Conservation (phyloP, 2,888 invertebrate species). For the Tanytarsus gracilentus region DNA sequence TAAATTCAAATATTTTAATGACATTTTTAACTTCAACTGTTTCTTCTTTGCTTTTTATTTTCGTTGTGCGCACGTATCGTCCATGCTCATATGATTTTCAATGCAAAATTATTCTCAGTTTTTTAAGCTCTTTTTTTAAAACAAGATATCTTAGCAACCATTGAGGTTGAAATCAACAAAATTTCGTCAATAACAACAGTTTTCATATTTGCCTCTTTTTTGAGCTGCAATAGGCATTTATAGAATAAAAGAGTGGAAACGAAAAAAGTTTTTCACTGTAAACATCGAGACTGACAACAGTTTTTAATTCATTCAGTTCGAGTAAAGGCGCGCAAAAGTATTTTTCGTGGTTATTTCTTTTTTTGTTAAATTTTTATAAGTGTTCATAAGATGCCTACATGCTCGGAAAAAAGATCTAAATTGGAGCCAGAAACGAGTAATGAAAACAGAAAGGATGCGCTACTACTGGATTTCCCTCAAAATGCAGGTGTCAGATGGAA, state of each 20-base stretch:
- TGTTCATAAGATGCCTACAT: conserved; percentile 32
- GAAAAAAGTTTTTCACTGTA: too few relatives aligned
- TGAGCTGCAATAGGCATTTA: too few relatives aligned
- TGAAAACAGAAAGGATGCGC: conserved; percentile 18
- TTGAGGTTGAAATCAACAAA: conserved; percentile 14
- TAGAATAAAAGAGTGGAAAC: too few relatives aligned
- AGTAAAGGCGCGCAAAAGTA: conserved; percentile 13
- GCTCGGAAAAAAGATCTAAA: conserved; percentile 31
- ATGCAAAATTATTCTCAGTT: too few relatives aligned
- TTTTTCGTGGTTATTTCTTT: background rate
- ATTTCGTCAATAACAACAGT: conserved; percentile 25
- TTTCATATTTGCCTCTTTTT: conserved; percentile 2
- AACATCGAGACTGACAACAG: conserved; percentile 5
- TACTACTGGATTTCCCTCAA: conserved; percentile 31
- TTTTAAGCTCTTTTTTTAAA: too few relatives aligned
- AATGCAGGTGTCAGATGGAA: conserved; percentile 29
- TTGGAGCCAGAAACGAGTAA: conserved; percentile 20
- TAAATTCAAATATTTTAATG: too few relatives aligned
- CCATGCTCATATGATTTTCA: too few relatives aligned
- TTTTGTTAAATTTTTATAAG: background rate
- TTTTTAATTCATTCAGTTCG: conserved; percentile 6
- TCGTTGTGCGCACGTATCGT: too few relatives aligned
- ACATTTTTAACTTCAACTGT: too few relatives aligned
- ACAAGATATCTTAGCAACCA: conserved; percentile 18
- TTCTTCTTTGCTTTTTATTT: too few relatives aligned